Evolutionary conservation across 1,140 invertebrate species (phyloP).

Genomic region (Spodoptera litura): DNA sequence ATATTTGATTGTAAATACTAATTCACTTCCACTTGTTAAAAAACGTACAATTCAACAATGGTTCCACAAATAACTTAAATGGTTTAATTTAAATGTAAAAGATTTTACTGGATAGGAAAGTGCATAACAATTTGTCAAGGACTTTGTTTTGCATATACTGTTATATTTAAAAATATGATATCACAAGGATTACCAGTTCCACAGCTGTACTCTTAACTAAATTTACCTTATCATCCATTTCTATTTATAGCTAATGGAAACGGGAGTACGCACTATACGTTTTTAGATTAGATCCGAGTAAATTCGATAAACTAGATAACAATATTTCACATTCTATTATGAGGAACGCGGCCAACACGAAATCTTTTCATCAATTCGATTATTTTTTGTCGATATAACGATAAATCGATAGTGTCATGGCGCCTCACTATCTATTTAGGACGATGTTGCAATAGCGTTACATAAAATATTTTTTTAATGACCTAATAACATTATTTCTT

Average conservation of each 20-base stretch:
- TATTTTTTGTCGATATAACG: slow-evolving; percentile 28
- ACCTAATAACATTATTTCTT: neutral
- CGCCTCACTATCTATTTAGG: slow-evolving; percentile 34
- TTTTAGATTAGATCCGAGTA: slow-evolving; percentile 30
- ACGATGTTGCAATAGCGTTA: slow-evolving; percentile 11
- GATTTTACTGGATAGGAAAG: too few species aligned
- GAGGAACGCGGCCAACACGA: slow-evolving; percentile 9
- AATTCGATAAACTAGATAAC: slow-evolving; percentile 35
- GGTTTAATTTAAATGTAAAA: too few species aligned
- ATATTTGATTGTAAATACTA: too few species aligned
- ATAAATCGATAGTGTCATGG: slow-evolving; percentile 30
- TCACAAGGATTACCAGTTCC: neutral
- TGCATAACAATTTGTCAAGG: too few species aligned
- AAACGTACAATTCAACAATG: too few species aligned
- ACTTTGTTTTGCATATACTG: too few species aligned
- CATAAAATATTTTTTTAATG: neutral
- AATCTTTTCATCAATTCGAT: slow-evolving; percentile 35
- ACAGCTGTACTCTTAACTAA: neutral
- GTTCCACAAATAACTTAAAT: too few species aligned
- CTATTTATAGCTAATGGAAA: slow-evolving; percentile 27
- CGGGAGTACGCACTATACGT: slow-evolving; percentile 19
- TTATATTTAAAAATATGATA: too few species aligned
- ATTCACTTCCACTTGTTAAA: too few species aligned
- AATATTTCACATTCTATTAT: slow-evolving; percentile 25
- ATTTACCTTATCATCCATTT: neutral